Percentiles rank a stretch among this genome's conserved stretches.
Conservation (phyloP, 2,113 vertebrate species). For the Melanerpes aurifrons region DNA sequence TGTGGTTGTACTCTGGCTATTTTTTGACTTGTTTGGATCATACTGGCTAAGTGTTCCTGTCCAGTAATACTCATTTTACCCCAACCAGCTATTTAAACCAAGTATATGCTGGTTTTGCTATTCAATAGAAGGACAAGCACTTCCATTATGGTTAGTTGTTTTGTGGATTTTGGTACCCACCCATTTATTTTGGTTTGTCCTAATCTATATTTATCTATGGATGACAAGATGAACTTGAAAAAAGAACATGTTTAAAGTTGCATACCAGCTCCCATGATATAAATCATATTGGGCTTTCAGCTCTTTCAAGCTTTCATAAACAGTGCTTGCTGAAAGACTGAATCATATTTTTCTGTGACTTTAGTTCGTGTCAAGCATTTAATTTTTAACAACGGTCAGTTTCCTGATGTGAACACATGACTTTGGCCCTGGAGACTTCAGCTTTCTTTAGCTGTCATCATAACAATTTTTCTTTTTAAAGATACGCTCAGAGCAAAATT, state of each 20-base stretch:
- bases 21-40: constrained; percentile 86
- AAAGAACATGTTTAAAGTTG: constrained; percentile 76
- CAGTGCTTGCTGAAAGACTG: constrained; percentile 44
- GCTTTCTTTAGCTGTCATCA: constrained; percentile 54
- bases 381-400: constrained; percentile 63
- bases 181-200: constrained; percentile 89
- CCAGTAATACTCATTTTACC: constrained; percentile 74
- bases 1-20: constrained; percentile 82
- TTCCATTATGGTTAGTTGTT: constrained; percentile 88
- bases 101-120: constrained; percentile 85
- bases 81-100: constrained; percentile 84
- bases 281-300: constrained; percentile 57
- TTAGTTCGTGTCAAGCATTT: constrained; percentile 57
- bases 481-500: constrained; percentile 14
- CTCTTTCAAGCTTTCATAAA: constrained; percentile 63
- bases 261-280: constrained; percentile 69
- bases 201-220: constrained; percentile 90
- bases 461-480: constrained; percentile 58
- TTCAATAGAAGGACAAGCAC: constrained; percentile 78
- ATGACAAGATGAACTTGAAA: constrained; percentile 88
- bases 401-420: constrained; percentile 39
- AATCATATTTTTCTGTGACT: constrained; percentile 63
- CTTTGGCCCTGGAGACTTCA: background rate
- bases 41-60: constrained; percentile 71
- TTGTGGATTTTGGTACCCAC: constrained; percentile 85